Evolutionary conservation across 2,113 vertebrate genomes (phyloP).

Genomic region (Mobula birostris): DNA sequence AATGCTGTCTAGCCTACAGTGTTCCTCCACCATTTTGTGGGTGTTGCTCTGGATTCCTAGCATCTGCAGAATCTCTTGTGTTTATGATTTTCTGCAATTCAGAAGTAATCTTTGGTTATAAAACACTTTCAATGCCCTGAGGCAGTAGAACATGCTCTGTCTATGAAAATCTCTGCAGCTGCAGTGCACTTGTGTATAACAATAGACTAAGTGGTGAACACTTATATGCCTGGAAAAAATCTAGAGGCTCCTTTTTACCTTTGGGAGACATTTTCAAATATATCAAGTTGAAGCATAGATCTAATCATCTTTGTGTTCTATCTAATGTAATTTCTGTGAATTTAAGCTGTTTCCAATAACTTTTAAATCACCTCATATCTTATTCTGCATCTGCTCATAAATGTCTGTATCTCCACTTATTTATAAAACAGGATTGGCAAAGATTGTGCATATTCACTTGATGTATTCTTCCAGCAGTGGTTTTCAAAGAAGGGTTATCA

Average conservation of each 20-base stretch:
- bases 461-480: not conserved
- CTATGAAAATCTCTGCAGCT: too few relatives aligned
- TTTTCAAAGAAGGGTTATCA: not conserved
- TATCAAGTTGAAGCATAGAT: conserved; percentile 27
- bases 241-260: not conserved
- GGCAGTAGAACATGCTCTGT: not conserved
- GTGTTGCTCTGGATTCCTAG: too few relatives aligned
- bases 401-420: not conserved
- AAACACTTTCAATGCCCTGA: not conserved
- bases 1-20: too few relatives aligned
- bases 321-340: not conserved
- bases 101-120: not conserved
- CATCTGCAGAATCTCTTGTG: too few relatives aligned
- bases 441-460: not conserved
- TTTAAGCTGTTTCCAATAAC: conserved; percentile 17
- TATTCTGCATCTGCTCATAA: not conserved
- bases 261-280: conserved; percentile 11
- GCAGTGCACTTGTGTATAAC: not conserved
- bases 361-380: conserved; percentile 13
- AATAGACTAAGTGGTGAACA: not conserved
- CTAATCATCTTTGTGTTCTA: not conserved
- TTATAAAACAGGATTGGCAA: not conserved
- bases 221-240: not conserved
- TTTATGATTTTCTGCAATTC: too few relatives aligned
- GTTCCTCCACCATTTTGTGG: too few relatives aligned